Percentiles rank a stretch among this genome's conserved stretches.
phyloP scores from a whole-genome alignment of 2,113 vertebrate species.

The Budorcas taxicolor region DNA sequence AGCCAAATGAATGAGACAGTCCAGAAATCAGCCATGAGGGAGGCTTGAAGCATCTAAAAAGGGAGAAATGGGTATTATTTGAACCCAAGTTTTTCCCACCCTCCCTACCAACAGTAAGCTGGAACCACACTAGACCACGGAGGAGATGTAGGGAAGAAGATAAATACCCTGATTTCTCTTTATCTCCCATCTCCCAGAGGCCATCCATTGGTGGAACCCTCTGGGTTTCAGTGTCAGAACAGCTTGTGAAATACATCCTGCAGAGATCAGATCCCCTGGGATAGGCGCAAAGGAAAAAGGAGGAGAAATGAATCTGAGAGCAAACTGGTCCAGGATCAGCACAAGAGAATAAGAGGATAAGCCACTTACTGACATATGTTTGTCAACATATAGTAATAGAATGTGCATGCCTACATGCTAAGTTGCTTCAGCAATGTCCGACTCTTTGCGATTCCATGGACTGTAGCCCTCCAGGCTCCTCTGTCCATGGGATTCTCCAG shows the following conservation, averaged over 20 bases:
- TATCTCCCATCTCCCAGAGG: background rate
- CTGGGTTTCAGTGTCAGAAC: background rate
- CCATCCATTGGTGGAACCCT: background rate
- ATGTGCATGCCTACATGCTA: background rate
- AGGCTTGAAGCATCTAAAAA: background rate
- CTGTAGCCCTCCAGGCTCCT: background rate
- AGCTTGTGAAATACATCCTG: background rate
- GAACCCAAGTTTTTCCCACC: accelerated
- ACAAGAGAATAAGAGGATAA: background rate
- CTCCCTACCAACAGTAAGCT: background rate
- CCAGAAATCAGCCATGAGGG: background rate
- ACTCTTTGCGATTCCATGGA: background rate
- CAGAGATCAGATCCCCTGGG: background rate
- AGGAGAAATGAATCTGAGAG: background rate
- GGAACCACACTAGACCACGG: background rate
- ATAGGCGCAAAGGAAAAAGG: background rate
- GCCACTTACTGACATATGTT: background rate
- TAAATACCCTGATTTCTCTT: background rate
- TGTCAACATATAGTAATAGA: background rate
- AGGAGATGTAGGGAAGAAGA: background rate
- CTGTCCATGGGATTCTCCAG: background rate
- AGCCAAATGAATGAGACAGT: background rate
- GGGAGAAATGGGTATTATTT: background rate
- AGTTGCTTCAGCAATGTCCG: background rate
- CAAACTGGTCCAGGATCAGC: background rate